Percentiles rank a stretch among this genome's conserved stretches.
phyloP scores from a whole-genome alignment of 2,797 vertebrate genomes.

The Serranus cabrilla region DNA sequence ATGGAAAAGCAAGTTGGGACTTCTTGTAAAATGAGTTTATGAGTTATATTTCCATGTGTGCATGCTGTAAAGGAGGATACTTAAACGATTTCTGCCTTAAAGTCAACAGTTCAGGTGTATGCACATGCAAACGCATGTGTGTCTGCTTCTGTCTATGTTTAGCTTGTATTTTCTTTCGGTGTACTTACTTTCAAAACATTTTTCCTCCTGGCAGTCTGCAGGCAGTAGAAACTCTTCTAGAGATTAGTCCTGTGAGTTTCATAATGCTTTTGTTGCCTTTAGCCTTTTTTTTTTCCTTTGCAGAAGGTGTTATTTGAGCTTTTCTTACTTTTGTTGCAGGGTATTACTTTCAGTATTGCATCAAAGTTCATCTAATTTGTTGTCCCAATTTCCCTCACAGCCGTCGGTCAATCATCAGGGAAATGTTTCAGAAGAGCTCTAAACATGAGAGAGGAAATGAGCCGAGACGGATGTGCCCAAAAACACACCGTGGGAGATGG shows the following conservation, averaged over 20 bases:
- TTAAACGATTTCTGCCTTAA: slow-evolving; percentile 10
- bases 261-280: slow-evolving; percentile 52
- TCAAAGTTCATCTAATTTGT: slow-evolving; percentile 66
- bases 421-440: slow-evolving; percentile 53
- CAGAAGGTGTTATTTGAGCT: slow-evolving; percentile 50
- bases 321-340: slow-evolving; percentile 43
- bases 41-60: neutral
- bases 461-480: slow-evolving; percentile 53
- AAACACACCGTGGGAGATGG: slow-evolving; percentile 57
- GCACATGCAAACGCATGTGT: slow-evolving; percentile 13
- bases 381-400: slow-evolving; percentile 61
- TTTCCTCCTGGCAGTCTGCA: slow-evolving; percentile 52
- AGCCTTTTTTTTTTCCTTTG: slow-evolving; percentile 27
- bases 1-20: neutral
- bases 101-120: slow-evolving; percentile 19
- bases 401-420: slow-evolving; percentile 58
- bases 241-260: slow-evolving; percentile 60
- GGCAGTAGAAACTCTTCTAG: slow-evolving; percentile 51
- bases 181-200: slow-evolving; percentile 43
- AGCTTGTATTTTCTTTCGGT: slow-evolving; percentile 41
- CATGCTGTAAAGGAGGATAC: neutral
- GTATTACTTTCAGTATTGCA: slow-evolving; percentile 50
- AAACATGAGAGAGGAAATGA: slow-evolving; percentile 65
- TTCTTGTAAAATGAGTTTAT: neutral
- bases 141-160: slow-evolving; percentile 29